phyloP scores from a whole-genome alignment of 64 coral and sea anemone genomes.

The Pocillopora verrucosa region DNA sequence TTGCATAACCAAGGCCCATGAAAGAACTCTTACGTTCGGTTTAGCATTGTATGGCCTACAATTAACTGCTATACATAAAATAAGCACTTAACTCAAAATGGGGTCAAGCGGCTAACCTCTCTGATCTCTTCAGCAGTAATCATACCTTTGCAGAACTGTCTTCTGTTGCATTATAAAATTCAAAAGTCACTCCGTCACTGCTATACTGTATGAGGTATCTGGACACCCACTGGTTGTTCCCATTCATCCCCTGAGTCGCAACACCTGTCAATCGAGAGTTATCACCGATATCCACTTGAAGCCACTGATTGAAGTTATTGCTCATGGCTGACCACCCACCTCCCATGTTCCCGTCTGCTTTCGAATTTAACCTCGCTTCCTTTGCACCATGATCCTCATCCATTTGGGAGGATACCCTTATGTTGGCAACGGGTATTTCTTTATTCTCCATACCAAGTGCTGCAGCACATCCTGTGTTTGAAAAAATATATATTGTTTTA shows the following conservation, averaged over 20 bases:
- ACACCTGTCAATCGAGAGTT: constrained; percentile 47
- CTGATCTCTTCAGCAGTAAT: not conserved
- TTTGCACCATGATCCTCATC: not conserved
- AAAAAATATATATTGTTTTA: not conserved
- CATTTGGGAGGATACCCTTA: constrained; percentile 43
- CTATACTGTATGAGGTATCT: constrained; percentile 60
- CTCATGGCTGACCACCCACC: constrained; percentile 51
- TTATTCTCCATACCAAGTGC: not conserved
- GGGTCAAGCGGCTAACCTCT: no score
- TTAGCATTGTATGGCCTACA: not conserved
- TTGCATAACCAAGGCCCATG: no score
- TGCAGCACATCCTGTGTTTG: not conserved
- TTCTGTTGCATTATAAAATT: not conserved
- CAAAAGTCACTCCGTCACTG: constrained; percentile 43
- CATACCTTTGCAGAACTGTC: not conserved
- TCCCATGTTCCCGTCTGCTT: not conserved
- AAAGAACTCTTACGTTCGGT: no score
- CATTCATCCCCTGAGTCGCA: constrained; percentile 62
- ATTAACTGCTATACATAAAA: not conserved
- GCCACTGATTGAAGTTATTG: constrained; percentile 66
- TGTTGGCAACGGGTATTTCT: not conserved
- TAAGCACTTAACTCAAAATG: no score
- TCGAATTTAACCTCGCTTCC: constrained; percentile 46
- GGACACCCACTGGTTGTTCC: constrained; percentile 54
- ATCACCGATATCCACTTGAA: constrained; percentile 64